Evolutionary conservation across 2,797 vertebrate genomes (phyloP).

Genomic region (Hoplostethus atlanticus): DNA sequence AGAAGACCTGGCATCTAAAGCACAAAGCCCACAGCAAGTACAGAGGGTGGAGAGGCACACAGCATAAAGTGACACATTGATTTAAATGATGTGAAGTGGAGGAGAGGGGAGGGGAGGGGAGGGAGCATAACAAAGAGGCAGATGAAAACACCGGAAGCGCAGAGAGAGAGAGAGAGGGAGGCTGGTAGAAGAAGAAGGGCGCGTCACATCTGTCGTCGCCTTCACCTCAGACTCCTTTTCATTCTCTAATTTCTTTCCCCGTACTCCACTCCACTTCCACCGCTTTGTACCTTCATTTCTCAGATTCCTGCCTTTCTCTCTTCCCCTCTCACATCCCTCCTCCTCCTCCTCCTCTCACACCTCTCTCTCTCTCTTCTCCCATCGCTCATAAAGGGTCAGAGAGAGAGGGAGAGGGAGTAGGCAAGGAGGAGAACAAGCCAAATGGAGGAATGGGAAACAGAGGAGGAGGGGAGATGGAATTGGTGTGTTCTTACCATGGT

Average conservation of each 20-base stretch:
- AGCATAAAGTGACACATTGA: conserved; percentile 69
- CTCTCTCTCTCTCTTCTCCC: conserved; percentile 45
- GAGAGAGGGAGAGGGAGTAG: conserved; percentile 18
- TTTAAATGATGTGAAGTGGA: conserved; percentile 53
- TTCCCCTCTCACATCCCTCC: conserved; percentile 41
- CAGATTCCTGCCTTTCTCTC: conserved; percentile 34
- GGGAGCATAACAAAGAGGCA: conserved; percentile 65
- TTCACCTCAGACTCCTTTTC: conserved; percentile 60
- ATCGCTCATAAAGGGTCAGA: conserved; percentile 43
- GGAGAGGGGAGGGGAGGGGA: conserved; percentile 23
- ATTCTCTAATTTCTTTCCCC: conserved; percentile 8
- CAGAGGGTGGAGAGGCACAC: conserved; percentile 37
- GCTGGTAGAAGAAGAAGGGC: conserved; percentile 50
- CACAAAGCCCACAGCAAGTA: conserved; percentile 46
- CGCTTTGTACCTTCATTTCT: conserved; percentile 53
- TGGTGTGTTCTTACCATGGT: conserved; percentile 87
- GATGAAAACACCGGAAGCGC: conserved; percentile 61
- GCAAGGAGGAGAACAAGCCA: conserved; percentile 9
- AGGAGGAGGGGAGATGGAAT: conserved; percentile 15
- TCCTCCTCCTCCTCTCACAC: conserved; percentile 38
- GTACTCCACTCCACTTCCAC: conserved; percentile 46
- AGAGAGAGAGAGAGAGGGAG: conserved; percentile 45
- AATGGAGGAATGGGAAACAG: conserved; percentile 18
- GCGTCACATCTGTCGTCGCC: conserved; percentile 61
- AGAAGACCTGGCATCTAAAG: conserved; percentile 46